Evolutionary conservation across 2,113 vertebrate species (phyloP), one percentile per base, ranked within the genome.

Genomic region (Phyllostomus discolor): DNA sequence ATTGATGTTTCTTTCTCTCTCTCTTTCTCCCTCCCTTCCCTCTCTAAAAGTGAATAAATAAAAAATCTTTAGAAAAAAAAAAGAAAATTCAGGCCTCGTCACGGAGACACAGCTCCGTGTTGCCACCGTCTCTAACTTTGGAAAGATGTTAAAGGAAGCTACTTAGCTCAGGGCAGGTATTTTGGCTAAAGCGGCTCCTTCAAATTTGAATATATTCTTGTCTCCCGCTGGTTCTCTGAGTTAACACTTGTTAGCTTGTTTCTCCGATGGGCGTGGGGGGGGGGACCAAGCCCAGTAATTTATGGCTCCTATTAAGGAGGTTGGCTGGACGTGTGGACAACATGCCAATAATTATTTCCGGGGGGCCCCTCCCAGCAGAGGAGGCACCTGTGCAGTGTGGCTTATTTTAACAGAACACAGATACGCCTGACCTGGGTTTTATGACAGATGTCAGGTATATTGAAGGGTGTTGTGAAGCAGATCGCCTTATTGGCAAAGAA

Each of bases 261-360:
- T 98, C 80, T 94, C 86, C 95, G 80, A 62, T 87, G 95, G 93
- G 82, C 75, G 35, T 22, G 8, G 84, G 91, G 91, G 84, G 91
- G 91, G 66, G 96, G 97, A 97, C 97, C 96, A 90, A 78, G 82
- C 24, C 95, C 67, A 11, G 76, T 97, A 97, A 98, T 98, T 98
- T 98, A 98, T 98, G 96, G 83, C 95, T 98, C 97, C 96, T 98
- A 91, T 97, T 98, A 98, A 98, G 98, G 94, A 41, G 87, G 97
- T 96, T 97, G 98, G 97, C 97, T 98, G 97, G 96, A 98, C 70
- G n/a, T 95, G 96, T 78, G 97, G 98, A 98, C 98, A 98, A 98
- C 97, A 97, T 95, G 98, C 98, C 98, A 98, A 98, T 98, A 98
- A 98, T 98, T 98, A 98, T 98, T 98, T 98, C 98, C 98, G 97